These are phyloP conservation scores for Nettapus auritus DNA, from an alignment of 2,113 vertebrate species.

Conservation along the genomic window DNA sequence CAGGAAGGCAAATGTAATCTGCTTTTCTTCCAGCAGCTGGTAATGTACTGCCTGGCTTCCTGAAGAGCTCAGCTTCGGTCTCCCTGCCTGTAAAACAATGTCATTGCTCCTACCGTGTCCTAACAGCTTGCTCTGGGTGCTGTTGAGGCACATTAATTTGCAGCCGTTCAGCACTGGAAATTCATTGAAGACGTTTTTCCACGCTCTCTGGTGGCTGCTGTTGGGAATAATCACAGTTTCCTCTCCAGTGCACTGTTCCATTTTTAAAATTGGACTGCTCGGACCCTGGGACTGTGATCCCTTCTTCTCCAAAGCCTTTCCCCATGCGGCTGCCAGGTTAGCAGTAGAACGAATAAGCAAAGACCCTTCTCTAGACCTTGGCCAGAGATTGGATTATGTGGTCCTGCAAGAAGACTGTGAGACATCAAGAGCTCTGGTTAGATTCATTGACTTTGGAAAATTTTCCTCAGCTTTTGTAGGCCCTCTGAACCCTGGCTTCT, in stretches of 20 bases:
- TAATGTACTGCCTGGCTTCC: not conserved
- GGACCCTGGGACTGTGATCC: conserved; percentile 91
- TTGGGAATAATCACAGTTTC: conserved; percentile 77
- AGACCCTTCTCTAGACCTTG: conserved; percentile 79
- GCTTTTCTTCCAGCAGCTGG: conserved; percentile 32
- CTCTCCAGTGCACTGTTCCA: conserved; percentile 71
- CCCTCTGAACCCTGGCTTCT: conserved; percentile 89
- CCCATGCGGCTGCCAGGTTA: conserved; percentile 81
- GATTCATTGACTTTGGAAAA: conserved; percentile 80
- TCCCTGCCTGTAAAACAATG: conserved; percentile 77
- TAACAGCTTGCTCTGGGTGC: conserved; percentile 61
- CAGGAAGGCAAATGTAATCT: not conserved
- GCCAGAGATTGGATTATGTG: conserved; percentile 81
- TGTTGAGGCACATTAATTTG: conserved; percentile 42
- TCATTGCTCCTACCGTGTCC: conserved; percentile 69
- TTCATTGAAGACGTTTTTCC: conserved; percentile 40
- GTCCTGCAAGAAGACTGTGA: conserved; percentile 88
- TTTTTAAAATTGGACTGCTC: conserved; percentile 88
- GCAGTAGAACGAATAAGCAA: conserved; percentile 83
- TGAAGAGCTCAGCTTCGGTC: conserved; percentile 7
- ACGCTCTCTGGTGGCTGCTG: conserved; percentile 71
- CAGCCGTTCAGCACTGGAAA: conserved; percentile 35
- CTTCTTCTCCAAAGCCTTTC: conserved; percentile 84
- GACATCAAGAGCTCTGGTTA: conserved; percentile 82
- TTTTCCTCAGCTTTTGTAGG: conserved; percentile 84